Evolutionary conservation across 1,140 invertebrate genomes (phyloP).

Genomic region (Antheraea mylitta): DNA sequence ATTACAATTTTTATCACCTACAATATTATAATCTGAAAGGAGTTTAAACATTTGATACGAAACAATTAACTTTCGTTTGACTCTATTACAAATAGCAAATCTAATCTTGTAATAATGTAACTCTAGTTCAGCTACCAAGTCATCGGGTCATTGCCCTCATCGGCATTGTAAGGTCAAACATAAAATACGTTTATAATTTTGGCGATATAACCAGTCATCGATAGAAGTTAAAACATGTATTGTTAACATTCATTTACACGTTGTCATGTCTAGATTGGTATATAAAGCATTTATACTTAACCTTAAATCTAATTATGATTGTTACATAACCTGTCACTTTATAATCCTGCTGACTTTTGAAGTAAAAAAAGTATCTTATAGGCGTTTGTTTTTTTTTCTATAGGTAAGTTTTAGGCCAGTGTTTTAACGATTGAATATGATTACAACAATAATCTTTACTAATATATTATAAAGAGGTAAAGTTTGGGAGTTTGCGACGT

Average conservation of each 20-base stretch:
- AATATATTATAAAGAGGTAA: too few species aligned
- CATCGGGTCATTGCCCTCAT: slow-evolving; percentile 7
- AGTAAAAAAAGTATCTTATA: too few species aligned
- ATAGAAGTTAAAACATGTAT: background rate
- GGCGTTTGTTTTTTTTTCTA: too few species aligned
- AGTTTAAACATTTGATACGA: background rate
- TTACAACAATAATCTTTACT: too few species aligned
- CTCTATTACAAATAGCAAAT: background rate
- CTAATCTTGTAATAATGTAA: background rate
- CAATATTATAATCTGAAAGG: too few species aligned
- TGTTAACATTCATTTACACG: background rate
- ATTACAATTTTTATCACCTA: too few species aligned
- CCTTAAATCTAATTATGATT: background rate
- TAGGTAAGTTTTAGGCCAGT: too few species aligned
- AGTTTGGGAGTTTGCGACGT: too few species aligned
- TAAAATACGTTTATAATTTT: background rate
- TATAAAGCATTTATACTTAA: background rate
- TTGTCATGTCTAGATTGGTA: background rate
- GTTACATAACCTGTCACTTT: background rate
- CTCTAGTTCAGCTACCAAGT: slow-evolving; percentile 1
- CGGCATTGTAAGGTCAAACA: slow-evolving; percentile 8
- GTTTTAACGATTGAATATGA: too few species aligned
- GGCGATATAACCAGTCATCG: background rate
- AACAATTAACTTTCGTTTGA: background rate
- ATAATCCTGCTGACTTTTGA: too few species aligned